phyloP scores from a whole-genome alignment of 2,888 invertebrate species.

The Eutolmus rufibarbis region DNA sequence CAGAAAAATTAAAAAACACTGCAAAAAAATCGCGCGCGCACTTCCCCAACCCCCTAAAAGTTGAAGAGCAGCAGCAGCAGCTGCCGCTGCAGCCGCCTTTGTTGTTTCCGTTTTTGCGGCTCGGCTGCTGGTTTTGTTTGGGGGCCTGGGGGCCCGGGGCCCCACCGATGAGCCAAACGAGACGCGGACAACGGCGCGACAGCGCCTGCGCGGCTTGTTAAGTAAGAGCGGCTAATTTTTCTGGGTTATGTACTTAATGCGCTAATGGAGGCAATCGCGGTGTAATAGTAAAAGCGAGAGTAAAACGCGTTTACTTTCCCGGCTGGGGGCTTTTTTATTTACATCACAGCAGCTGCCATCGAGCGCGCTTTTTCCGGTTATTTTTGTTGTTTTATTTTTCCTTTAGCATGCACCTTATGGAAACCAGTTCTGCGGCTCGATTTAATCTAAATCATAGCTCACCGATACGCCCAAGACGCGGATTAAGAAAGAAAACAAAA shows the following conservation, averaged over 20 bases:
- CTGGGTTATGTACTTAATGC: slow-evolving; percentile 21
- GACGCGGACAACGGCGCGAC: neutral
- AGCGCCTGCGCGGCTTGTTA: neutral
- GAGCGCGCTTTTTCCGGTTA: neutral
- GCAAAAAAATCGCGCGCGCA: neutral
- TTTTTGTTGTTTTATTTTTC: neutral
- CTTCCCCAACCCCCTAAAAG: neutral
- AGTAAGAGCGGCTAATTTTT: slow-evolving; percentile 30
- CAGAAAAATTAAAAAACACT: neutral
- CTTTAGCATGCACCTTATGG: neutral
- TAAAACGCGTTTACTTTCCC: slow-evolving; percentile 37
- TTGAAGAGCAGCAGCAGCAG: neutral
- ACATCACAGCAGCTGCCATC: neutral
- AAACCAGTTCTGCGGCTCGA: slow-evolving; percentile 1
- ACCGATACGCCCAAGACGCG: slow-evolving; percentile 14
- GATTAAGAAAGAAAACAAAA: neutral
- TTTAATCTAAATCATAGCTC: slow-evolving; percentile 17
- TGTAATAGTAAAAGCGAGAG: slow-evolving; percentile 34
- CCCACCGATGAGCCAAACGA: neutral
- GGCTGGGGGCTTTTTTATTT: slow-evolving; percentile 8
- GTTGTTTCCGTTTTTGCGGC: neutral
- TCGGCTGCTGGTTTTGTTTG: neutral
- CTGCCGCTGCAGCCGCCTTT: neutral
- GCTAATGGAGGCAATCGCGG: neutral
- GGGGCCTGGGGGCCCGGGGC: neutral